phyloP scores from a whole-genome alignment of 2,888 invertebrate species.

The Trichogramma dendrolimi region DNA sequence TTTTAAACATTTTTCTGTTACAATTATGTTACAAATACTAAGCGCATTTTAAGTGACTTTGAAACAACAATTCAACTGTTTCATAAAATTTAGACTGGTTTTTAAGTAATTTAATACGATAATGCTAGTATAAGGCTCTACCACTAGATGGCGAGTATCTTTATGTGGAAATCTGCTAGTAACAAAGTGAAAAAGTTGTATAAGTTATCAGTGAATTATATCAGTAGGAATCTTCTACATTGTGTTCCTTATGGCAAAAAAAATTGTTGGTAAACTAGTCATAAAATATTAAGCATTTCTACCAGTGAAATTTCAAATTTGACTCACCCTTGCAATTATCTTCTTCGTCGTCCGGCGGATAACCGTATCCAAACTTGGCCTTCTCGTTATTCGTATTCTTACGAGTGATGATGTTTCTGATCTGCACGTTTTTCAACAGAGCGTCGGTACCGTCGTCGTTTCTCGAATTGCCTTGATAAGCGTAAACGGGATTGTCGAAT shows the following conservation, averaged over 20 bases:
- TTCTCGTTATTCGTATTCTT: conserved; percentile 45
- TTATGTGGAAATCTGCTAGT: too few species aligned
- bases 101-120: too few species aligned
- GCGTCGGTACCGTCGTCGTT: conserved; percentile 50
- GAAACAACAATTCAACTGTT: too few species aligned
- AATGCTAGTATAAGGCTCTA: too few species aligned
- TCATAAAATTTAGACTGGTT: too few species aligned
- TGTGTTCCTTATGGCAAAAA: not conserved
- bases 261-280: not conserved
- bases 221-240: too few species aligned
- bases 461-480: conserved; percentile 58
- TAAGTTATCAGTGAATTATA: too few species aligned
- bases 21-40: not conserved
- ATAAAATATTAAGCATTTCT: not conserved
- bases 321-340: conserved; percentile 52
- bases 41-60: too few species aligned
- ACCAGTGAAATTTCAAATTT: not conserved
- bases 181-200: too few species aligned
- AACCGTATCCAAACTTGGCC: conserved; percentile 45
- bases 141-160: too few species aligned
- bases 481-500: conserved; percentile 90
- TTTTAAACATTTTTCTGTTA: not conserved
- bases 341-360: conserved; percentile 53
- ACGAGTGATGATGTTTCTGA: conserved; percentile 45
- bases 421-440: conserved; percentile 52